These are phyloP conservation scores for Tiaroga cobitis DNA, from an alignment of 2,797 vertebrate species.

Conservation along the genomic window DNA sequence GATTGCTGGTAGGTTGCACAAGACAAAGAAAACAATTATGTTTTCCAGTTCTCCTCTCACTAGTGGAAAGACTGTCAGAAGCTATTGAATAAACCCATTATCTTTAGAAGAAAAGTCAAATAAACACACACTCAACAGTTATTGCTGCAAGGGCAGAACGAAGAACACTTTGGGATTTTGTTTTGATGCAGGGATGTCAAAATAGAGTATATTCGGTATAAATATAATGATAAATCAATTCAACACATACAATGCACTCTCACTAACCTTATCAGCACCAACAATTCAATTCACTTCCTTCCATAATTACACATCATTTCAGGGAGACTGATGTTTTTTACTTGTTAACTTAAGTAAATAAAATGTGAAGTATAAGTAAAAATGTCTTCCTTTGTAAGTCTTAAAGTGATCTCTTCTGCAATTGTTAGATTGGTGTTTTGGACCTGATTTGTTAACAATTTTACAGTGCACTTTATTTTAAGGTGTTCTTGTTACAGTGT, in stretches of 20 bases:
- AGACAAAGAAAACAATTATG: constrained; percentile 27
- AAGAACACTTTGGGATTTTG: background rate
- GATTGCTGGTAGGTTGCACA: constrained; percentile 33
- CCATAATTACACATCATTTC: background rate
- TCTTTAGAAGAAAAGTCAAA: constrained; percentile 26
- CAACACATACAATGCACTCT: background rate
- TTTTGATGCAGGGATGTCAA: background rate
- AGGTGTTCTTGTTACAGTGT: background rate
- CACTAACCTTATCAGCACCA: background rate
- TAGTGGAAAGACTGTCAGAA: background rate
- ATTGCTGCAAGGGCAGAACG: constrained; percentile 4
- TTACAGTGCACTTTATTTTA: background rate
- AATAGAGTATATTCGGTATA: background rate
- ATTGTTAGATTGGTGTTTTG: background rate
- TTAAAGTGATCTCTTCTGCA: background rate
- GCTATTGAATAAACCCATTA: constrained; percentile 2
- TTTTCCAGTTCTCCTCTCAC: constrained; percentile 8
- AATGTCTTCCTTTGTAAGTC: background rate
- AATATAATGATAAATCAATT: background rate
- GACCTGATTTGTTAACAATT: background rate
- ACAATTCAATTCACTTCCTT: background rate
- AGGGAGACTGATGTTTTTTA: background rate
- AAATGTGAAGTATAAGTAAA: background rate
- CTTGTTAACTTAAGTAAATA: background rate
- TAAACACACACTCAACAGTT: background rate